Conservation (phyloP, 2,113 vertebrate species). For the Chamaetylas fuelleborni region DNA sequence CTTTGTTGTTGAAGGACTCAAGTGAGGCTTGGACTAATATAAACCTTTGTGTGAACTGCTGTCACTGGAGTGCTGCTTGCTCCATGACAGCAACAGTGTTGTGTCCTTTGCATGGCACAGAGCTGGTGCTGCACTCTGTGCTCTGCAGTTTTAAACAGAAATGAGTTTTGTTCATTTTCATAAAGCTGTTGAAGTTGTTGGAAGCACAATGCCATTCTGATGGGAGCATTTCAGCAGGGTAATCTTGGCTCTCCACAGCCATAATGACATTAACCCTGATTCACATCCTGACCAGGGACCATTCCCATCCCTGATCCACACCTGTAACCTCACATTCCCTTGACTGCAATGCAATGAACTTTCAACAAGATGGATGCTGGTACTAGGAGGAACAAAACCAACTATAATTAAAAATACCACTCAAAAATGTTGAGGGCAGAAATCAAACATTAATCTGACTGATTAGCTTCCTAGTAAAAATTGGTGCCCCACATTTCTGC, state of each 20-base stretch:
- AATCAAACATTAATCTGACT: neutral
- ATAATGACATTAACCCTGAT: neutral
- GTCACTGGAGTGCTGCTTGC: neutral
- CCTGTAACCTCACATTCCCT: neutral
- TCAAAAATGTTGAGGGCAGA: neutral
- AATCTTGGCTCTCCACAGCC: neutral
- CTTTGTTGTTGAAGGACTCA: fast-evolving
- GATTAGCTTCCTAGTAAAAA: neutral
- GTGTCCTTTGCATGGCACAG: neutral
- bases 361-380: neutral
- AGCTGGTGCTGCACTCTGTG: neutral
- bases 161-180: neutral
- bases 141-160: neutral
- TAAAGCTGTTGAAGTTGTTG: neutral
- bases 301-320: neutral
- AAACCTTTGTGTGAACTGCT: neutral
- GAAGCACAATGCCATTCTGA: neutral
- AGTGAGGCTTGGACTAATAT: neutral
- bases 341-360: neutral
- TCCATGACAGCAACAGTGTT: fast-evolving
- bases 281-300: neutral
- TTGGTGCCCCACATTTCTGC: neutral
- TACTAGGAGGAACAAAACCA: neutral
- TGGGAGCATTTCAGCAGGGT: fast-evolving
- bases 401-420: slow-evolving; percentile 9